Base-by-base conservation (phyloP, 2,797 vertebrate species). In the Prunella strophiata region DNA sequence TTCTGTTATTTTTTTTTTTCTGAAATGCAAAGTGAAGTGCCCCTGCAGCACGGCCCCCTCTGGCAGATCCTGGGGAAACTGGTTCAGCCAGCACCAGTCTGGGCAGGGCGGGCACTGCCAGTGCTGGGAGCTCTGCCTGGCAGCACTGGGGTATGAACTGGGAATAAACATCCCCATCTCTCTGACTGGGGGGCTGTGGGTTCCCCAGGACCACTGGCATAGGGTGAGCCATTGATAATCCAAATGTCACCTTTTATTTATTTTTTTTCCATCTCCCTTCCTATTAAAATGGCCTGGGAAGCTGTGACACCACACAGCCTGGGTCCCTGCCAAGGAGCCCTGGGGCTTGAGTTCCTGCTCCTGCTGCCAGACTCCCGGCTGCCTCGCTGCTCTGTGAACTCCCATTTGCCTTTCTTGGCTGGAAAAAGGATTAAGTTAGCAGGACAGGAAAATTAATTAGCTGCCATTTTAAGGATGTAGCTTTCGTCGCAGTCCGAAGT, bases 401-500 rank as follows among this genome's bases (percentile, higher is more conserved):
- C 93, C 87, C 27, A 22, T 70, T 94, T 87, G 93, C 94, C 92
- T 94, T 89, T 78, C 92, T 88, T 85, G 87, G 93, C 93, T 94
- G 93, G 52, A 78, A 89, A 93, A 91, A 80, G 70, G 89, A 92
- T 92, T 84, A 85, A 95, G 92, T 92, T 92, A 88, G 81, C 89
- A 89, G 92, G 84, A 92, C 85, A 68, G 91, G 89, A 92, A 91
- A 96, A 91, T 88, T 80, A 93, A 93, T 94, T 88, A 76, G 87
- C 85, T 97, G 94, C 91, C 93, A 63, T 93, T 96, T 95, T 89
- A 92, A 91, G 85, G 91, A 89, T 81, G 59, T 54, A 84, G 73
- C 66, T 84, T 91, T 93, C 17, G 11, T 89, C 26, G 70, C 62
- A 68, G 48, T 66, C 58, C 0, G 1, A 63, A 81, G 93, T 63